phyloP scores from a whole-genome alignment of 2,113 vertebrate genomes.

The Hemicordylus capensis region DNA sequence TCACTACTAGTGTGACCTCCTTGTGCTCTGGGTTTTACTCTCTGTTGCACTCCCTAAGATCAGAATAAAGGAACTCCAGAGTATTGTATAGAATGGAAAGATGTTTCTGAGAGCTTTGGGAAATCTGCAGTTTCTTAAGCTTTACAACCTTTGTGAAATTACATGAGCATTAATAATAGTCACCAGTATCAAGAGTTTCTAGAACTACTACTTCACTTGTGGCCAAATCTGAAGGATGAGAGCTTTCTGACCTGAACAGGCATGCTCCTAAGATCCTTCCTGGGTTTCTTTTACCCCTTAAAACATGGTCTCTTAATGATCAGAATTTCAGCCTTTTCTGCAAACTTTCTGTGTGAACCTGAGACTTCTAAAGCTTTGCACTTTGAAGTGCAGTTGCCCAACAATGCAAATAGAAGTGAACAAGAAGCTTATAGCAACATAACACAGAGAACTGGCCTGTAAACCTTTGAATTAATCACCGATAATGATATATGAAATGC shows the following conservation, averaged over 20 bases:
- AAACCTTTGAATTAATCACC: neutral
- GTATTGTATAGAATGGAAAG: neutral
- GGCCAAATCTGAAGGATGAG: neutral
- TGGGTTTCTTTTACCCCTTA: neutral
- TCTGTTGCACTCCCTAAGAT: neutral
- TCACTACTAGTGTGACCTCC: neutral
- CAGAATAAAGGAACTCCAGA: neutral
- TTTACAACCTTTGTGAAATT: neutral
- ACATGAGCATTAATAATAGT: neutral
- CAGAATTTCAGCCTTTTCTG: fast-evolving
- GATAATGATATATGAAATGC: neutral
- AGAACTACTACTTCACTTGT: neutral
- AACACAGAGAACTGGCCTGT: neutral
- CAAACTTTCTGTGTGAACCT: neutral
- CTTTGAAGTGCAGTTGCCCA: neutral
- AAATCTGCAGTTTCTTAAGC: neutral
- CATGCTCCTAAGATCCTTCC: neutral
- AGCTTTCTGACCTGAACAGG: neutral
- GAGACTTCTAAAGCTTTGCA: neutral
- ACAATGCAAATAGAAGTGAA: neutral
- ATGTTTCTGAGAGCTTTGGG: neutral
- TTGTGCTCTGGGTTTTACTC: neutral
- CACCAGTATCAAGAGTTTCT: neutral
- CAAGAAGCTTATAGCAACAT: neutral
- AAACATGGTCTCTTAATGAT: neutral